Base-by-base conservation (phyloP, 2,888 invertebrate species). In the Ormyrus rosae region DNA sequence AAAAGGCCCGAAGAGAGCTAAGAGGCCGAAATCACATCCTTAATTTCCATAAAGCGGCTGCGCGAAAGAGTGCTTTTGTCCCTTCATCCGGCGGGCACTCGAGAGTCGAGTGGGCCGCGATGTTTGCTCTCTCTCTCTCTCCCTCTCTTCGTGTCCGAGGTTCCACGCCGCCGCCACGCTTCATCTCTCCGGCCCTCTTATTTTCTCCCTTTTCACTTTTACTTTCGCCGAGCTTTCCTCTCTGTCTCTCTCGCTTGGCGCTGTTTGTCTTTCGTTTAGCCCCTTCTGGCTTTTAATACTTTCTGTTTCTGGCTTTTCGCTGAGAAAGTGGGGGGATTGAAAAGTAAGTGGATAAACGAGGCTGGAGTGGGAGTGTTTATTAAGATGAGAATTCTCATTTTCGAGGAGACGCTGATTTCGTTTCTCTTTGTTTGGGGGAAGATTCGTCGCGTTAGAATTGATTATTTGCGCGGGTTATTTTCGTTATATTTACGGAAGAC, bases 1-100 rank as follows among this genome's bases (percentile, higher is more conserved):
- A 8, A 76, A 60, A 58, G 85, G 78, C 81, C 82, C 83, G 72
- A 77, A 84, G 84, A 65, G 82, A 84, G 83, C 72, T 82, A 81
- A 87, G 86, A 85, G 34, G 83, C 75, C 83, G 81, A 87, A 86
- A 87, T 87, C 85, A 84, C 85, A 86, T 86, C 85, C 86, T 87
- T 86, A 86, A 86, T 87, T 86, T 87, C 85, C 87, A 87, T 87
- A 84, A 85, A 86, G 84, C 82, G 84, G 83, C 34, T 4, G 34
- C 67, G 82, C 63, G 53, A 73, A 69, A 74, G 69, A 73, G 72
- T 76, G 46, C 76, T 67, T 78, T 68, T 79, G 76, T 71, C 78
- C 76, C 53, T 64, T 65, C 48, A 63, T 65, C 58, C 46, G 75
- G 76, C 64, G 60, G 60, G 63, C 79, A 79, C 79, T 79, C 50